Conservation (phyloP, 2,113 vertebrate genomes). For the Alouatta palliata region DNA sequence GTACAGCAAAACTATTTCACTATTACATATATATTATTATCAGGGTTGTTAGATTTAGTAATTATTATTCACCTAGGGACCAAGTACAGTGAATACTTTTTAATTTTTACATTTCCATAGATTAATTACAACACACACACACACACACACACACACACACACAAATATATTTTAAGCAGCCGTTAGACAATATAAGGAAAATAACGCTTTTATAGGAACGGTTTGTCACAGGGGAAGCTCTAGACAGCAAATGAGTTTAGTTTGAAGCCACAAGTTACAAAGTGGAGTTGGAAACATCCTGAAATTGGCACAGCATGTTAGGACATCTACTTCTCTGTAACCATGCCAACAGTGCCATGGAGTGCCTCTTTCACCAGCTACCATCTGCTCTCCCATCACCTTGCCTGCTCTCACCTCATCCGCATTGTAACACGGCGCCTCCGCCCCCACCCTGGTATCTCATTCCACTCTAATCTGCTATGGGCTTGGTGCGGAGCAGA, state of each 20-base stretch:
- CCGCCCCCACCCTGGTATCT: not conserved
- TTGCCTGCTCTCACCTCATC: not conserved
- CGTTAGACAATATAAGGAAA: not conserved
- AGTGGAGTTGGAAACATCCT: conserved; percentile 25
- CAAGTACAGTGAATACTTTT: not conserved
- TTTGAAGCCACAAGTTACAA: conserved; percentile 34
- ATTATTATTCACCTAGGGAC: conserved; percentile 8
- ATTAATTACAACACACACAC: not conserved
- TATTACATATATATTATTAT: not conserved
- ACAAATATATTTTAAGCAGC: not conserved
- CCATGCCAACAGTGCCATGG: conserved; percentile 40
- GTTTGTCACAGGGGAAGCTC: not conserved
- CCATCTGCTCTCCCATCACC: conserved; percentile 31
- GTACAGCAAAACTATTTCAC: not conserved
- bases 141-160: too few relatives aligned
- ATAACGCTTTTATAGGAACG: not conserved
- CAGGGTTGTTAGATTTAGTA: not conserved
- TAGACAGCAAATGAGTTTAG: conserved; percentile 3
- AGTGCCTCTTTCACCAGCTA: not conserved
- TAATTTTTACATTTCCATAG: not conserved
- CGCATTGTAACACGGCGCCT: not conserved
- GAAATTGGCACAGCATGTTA: conserved; percentile 16
- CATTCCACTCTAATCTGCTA: not conserved
- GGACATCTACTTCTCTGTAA: conserved; percentile 41
- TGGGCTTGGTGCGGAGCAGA: conserved; percentile 43